A percentile compares a stretch with the other conserved stretches of the same genome.
These are phyloP conservation scores for Calycopis cecrops DNA, from an alignment of 1,140 invertebrate species.

Conservation along the genomic window DNA sequence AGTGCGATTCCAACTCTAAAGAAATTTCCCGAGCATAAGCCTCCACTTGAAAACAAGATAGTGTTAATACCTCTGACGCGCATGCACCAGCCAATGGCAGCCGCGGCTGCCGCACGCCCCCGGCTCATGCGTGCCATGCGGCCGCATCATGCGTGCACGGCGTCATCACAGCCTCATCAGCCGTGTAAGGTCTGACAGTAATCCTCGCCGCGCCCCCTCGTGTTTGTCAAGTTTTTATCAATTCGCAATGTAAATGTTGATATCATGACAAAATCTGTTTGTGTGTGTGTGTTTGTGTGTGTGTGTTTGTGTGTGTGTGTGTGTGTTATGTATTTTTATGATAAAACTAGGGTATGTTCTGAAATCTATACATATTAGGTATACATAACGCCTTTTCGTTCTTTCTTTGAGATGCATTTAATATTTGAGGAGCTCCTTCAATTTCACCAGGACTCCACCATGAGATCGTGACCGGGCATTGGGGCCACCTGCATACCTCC, in stretches of 20 bases:
- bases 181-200: conserved; percentile 19
- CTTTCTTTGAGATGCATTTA: too few relatives aligned
- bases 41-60: conserved; percentile 32
- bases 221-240: background rate
- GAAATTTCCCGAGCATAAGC: background rate
- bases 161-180: conserved; percentile 31
- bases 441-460: too few relatives aligned
- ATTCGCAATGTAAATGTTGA: background rate
- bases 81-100: conserved; percentile 35
- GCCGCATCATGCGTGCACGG: conserved; percentile 31
- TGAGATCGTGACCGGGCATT: too few relatives aligned
- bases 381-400: too few relatives aligned
- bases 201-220: conserved; percentile 26
- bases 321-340: too few relatives aligned
- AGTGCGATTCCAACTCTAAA: background rate
- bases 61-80: conserved; percentile 27
- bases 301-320: too few relatives aligned
- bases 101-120: conserved; percentile 39
- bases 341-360: too few relatives aligned
- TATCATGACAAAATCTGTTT: too few relatives aligned
- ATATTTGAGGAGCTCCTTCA: too few relatives aligned
- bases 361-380: too few relatives aligned
- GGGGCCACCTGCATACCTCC: too few relatives aligned
- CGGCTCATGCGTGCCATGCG: conserved; percentile 52
- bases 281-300: too few relatives aligned